phyloP scores from a whole-genome alignment of 2,113 vertebrate species.

The Ancistrus triradiatus region DNA sequence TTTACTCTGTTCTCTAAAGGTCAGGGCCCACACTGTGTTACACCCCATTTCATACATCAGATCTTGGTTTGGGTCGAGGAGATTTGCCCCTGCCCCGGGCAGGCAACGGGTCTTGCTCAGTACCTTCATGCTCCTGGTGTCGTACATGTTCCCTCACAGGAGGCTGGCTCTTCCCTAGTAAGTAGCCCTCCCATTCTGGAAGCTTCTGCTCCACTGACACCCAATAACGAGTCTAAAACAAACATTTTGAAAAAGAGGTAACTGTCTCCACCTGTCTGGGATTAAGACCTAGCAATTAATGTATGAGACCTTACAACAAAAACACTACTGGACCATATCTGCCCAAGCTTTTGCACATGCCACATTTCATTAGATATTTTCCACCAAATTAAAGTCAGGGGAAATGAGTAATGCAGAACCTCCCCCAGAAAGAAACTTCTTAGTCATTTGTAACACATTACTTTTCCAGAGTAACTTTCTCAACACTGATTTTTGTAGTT shows the following conservation, averaged over 20 bases:
- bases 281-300: too few relatives aligned
- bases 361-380: too few relatives aligned
- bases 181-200: slow-evolving; percentile 81
- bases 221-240: slow-evolving; percentile 78
- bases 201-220: slow-evolving; percentile 78
- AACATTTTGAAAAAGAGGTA: not conserved
- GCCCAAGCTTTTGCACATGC: too few relatives aligned
- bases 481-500: too few relatives aligned
- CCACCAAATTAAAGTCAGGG: too few relatives aligned
- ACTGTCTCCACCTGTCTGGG: too few relatives aligned
- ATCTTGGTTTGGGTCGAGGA: slow-evolving; percentile 43
- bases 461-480: too few relatives aligned
- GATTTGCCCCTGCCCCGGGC: slow-evolving; percentile 42
- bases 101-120: slow-evolving; percentile 42
- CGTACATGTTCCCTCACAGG: slow-evolving; percentile 57
- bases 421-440: too few relatives aligned
- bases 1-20: not conserved
- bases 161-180: slow-evolving; percentile 73
- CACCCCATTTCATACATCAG: slow-evolving; percentile 1
- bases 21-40: not conserved
- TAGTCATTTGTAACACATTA: too few relatives aligned
- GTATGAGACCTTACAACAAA: too few relatives aligned
- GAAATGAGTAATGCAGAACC: too few relatives aligned
- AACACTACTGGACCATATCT: too few relatives aligned
- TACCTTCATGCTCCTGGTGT: slow-evolving; percentile 44